Conservation (phyloP, 2,113 vertebrate genomes). For the Labeo catla region DNA sequence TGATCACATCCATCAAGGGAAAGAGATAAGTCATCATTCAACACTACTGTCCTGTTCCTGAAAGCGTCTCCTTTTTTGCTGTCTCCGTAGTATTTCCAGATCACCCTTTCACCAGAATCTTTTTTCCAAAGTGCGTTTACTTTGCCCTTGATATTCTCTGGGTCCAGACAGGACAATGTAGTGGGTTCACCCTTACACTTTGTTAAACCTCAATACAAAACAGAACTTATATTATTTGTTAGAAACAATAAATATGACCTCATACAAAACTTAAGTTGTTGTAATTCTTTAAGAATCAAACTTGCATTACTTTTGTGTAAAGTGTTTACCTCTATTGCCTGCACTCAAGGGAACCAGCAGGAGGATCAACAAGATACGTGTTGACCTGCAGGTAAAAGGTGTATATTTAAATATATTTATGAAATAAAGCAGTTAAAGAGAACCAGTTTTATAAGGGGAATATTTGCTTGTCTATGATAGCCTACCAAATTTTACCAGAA, state of each 20-base stretch:
- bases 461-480: too few relatives aligned
- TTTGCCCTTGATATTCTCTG: neutral
- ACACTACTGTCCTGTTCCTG: neutral
- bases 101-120: conserved; percentile 1
- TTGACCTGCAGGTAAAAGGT: neutral
- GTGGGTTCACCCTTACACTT: neutral
- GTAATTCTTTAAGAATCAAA: neutral
- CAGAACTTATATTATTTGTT: neutral
- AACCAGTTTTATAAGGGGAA: too few relatives aligned
- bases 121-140: conserved; percentile 12
- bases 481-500: too few relatives aligned
- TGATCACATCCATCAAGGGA: neutral
- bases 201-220: neutral
- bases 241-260: neutral
- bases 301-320: neutral
- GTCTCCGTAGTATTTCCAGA: neutral
- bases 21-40: neutral
- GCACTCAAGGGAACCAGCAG: neutral
- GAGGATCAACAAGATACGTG: neutral
- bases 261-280: too few relatives aligned
- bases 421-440: neutral
- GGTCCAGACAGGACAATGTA: neutral
- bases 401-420: neutral
- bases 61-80: neutral
- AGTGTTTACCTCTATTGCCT: neutral